phyloP scores from a whole-genome alignment of 2,888 invertebrate species.

The Priocnemis perturbator region DNA sequence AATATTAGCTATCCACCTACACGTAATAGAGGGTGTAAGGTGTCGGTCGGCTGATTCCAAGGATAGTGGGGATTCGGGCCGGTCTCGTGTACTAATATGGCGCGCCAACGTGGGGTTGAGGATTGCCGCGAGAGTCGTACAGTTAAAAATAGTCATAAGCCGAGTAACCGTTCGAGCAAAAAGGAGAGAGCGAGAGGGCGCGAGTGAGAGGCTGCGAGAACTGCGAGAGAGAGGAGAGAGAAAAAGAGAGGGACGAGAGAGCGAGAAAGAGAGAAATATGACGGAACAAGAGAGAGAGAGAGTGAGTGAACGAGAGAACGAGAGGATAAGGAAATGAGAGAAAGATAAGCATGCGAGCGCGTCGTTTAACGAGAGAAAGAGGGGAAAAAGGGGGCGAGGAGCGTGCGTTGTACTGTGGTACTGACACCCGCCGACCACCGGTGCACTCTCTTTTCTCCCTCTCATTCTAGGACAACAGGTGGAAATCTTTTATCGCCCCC shows the following conservation, averaged over 20 bases:
- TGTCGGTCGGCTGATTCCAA: slow-evolving; percentile 69
- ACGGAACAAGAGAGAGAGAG: slow-evolving; percentile 3
- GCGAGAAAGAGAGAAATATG: background rate
- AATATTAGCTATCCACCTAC: slow-evolving; percentile 40
- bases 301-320: slow-evolving; percentile 15
- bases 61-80: slow-evolving; percentile 71
- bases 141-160: slow-evolving; percentile 74
- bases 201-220: slow-evolving; percentile 10
- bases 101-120: slow-evolving; percentile 71
- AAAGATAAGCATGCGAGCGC: slow-evolving; percentile 1
- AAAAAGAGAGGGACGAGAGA: background rate
- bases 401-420: slow-evolving; percentile 12
- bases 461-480: slow-evolving; percentile 27
- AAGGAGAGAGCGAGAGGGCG: slow-evolving; percentile 40
- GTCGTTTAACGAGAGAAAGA: slow-evolving; percentile 2
- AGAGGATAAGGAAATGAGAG: slow-evolving; percentile 15
- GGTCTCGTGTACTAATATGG: slow-evolving; percentile 75
- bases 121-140: slow-evolving; percentile 68
- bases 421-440: slow-evolving; percentile 10
- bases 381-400: slow-evolving; percentile 10
- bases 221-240: background rate
- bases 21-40: slow-evolving; percentile 70
- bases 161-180: slow-evolving; percentile 60
- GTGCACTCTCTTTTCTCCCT: background rate
- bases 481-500: slow-evolving; percentile 14